Conservation (phyloP, 2,797 vertebrate species). For the Falco rusticolus region DNA sequence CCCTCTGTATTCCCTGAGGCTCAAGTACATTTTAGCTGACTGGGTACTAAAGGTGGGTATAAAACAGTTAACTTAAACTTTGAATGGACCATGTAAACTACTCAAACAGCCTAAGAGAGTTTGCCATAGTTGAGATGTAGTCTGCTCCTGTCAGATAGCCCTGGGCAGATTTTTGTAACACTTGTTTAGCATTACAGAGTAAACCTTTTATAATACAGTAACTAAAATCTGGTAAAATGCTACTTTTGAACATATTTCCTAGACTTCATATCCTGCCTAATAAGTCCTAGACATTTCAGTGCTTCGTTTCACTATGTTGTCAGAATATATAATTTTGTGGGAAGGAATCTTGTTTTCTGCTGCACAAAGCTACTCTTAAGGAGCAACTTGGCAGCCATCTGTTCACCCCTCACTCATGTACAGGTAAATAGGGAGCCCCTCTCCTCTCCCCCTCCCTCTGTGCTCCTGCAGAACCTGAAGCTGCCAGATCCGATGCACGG, state of each 20-base stretch:
- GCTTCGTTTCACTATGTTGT: not conserved
- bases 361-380: not conserved
- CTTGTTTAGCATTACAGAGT: too few relatives aligned
- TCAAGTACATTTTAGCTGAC: not conserved
- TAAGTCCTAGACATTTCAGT: not conserved
- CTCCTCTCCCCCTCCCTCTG: fast-evolving
- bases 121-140: not conserved
- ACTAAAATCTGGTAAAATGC: not conserved
- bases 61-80: not conserved
- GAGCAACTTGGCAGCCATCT: fast-evolving
- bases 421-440: not conserved
- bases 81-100: too few relatives aligned
- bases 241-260: not conserved
- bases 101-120: not conserved
- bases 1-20: not conserved
- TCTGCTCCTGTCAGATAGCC: not conserved
- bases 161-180: fast-evolving
- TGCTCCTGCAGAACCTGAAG: not conserved
- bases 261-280: not conserved
- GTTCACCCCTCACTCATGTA: fast-evolving
- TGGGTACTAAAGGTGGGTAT: not conserved
- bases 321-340: fast-evolving
- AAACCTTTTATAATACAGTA: not conserved
- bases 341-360: not conserved
- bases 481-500: not conserved